Percentiles rank a stretch among this genome's conserved stretches.
phyloP scores from a whole-genome alignment of 2,113 vertebrate genomes.

The Pontoporia blainvillei region DNA sequence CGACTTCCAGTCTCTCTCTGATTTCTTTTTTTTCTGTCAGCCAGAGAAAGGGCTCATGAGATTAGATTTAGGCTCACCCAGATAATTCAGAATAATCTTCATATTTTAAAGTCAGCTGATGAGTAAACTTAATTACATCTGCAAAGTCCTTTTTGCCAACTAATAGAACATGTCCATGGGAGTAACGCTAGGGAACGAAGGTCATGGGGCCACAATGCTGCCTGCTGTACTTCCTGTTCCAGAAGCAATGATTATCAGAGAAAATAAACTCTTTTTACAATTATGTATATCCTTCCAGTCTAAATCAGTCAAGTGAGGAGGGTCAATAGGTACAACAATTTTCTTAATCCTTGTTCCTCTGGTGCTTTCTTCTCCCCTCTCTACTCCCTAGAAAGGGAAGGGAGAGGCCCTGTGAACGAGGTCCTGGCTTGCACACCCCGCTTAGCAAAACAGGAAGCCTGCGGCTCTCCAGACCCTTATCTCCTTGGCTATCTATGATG shows the following conservation, averaged over 20 bases:
- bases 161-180: neutral
- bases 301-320: neutral
- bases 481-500: accelerated
- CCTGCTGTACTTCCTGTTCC: neutral
- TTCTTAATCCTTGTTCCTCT: neutral
- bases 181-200: neutral
- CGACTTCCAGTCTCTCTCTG: neutral
- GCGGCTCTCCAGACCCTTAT: no score
- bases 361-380: neutral
- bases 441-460: neutral
- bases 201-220: neutral
- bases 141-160: neutral
- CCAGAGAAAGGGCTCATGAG: neutral
- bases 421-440: neutral
- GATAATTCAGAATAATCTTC: neutral
- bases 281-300: neutral
- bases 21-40: neutral
- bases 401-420: neutral
- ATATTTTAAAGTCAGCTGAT: neutral
- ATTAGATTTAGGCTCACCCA: neutral
- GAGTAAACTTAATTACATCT: neutral
- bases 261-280: neutral
- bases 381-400: neutral
- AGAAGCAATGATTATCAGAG: neutral
- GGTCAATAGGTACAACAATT: neutral